Evolutionary conservation across 2,113 vertebrate species (phyloP).

Genomic region (Burhinus oedicnemus): DNA sequence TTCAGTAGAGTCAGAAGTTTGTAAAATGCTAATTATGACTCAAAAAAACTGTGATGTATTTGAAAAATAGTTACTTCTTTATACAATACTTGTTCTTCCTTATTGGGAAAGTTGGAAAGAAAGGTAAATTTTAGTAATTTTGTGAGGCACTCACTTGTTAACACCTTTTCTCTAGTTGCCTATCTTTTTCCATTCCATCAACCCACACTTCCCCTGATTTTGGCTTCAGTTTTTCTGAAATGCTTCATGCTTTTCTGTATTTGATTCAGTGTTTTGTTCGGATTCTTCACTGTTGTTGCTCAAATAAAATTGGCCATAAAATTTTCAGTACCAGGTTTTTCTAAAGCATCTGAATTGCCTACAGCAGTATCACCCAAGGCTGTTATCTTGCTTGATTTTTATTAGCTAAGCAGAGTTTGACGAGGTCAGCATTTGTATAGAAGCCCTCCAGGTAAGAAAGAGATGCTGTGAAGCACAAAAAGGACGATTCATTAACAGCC

Average conservation of each 20-base stretch:
- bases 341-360: neutral
- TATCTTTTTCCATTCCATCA: neutral
- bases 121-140: neutral
- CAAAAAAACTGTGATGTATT: neutral
- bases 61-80: neutral
- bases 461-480: neutral
- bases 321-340: neutral
- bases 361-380: neutral
- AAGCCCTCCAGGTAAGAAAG: neutral
- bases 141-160: neutral
- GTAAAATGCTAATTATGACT: neutral
- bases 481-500: neutral
- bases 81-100: neutral
- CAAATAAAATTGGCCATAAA: neutral
- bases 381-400: slow-evolving; percentile 1
- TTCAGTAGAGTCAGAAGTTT: neutral
- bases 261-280: neutral
- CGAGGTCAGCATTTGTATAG: neutral
- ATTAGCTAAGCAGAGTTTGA: neutral
- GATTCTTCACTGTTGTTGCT: neutral
- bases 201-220: neutral
- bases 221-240: neutral
- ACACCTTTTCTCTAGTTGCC: neutral
- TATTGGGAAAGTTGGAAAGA: neutral
- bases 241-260: neutral